phyloP scores from a whole-genome alignment of 1,140 invertebrate genomes.

The Temnothorax curvispinosus region DNA sequence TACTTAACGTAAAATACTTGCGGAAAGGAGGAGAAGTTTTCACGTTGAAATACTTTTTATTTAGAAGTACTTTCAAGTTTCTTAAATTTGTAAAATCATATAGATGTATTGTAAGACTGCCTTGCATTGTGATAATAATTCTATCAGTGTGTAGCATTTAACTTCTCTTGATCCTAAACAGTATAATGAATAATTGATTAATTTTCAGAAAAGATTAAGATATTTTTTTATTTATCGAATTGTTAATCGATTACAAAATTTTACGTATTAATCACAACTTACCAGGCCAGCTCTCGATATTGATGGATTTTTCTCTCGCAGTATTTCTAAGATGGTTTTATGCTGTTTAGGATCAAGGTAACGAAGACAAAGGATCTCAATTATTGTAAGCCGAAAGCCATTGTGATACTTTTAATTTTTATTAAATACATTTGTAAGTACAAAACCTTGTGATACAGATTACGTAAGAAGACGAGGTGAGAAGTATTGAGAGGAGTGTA shows the following conservation, averaged over 20 bases:
- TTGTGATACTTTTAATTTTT: constrained; percentile 57
- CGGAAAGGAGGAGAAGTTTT: constrained; percentile 11
- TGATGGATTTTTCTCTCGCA: not conserved
- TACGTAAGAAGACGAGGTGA: constrained; percentile 53
- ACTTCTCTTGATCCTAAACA: constrained; percentile 11
- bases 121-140: constrained; percentile 31
- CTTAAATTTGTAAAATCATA: constrained; percentile 24
- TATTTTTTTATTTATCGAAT: not conserved
- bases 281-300: not conserved
- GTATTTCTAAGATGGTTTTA: not conserved
- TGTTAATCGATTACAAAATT: not conserved
- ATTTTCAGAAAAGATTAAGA: not conserved
- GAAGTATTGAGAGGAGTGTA: constrained; percentile 27
- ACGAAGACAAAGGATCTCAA: constrained; percentile 3
- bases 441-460: constrained; percentile 56
- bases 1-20: constrained; percentile 31
- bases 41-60: not conserved
- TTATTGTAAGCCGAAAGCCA: not conserved
- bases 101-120: constrained; percentile 14
- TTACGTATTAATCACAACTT: not conserved
- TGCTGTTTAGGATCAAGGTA: constrained; percentile 33
- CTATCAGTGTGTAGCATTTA: not conserved
- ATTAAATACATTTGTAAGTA: constrained; percentile 64
- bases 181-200: not conserved
- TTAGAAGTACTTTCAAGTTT: not conserved